Base-by-base conservation (phyloP, 2,113 vertebrate species). In the Dipodomys ordii region DNA sequence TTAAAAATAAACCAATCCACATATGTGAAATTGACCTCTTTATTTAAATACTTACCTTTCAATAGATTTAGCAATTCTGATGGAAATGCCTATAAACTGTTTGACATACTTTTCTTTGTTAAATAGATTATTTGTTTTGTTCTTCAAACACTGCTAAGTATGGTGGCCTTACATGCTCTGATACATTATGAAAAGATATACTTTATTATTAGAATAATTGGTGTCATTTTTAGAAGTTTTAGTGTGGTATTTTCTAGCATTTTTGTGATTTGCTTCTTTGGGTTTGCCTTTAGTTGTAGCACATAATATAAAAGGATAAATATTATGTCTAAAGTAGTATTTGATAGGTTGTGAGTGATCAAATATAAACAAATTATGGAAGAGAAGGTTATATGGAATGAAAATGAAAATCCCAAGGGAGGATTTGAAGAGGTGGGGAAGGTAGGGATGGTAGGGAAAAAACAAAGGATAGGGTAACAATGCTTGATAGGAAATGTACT, bases 71-170 rank as follows among this genome's bases (percentile, higher is more conserved):
- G 65, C 30, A 87, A 35, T 91, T 49, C 68, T 82, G 28, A 71
- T 92, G 32, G 64, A 44, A 81, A 78, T 84, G 69, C 15, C 5
- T 83, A 35, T 68, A n/a, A 86, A 92, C 11, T 72, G 0, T 91
- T 90, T 95, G 86, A 71, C 10, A 67, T 57, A 30, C 11, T 80
- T 72, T 13, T 73, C 44, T 79, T 93, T 87, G 62, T 22, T 25
- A 86, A 87, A 88, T 46, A 84, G 46, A 88, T 95, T 88, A 82
- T 80, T 91, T 86, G 23, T 88, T 84, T 53, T 92, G 67, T 94
- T 94, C 12, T 93, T 10, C 27, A 84, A 49, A 68, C 1, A 28
- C 32, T n/a, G 30, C 79, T 69, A 72, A 69, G 60, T 86, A 62
- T 22, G n/a, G 22, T 88, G 27, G 39, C 68, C 76, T 91, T 46